phyloP scores from a whole-genome alignment of 2,797 vertebrate genomes.

The Paratrypauchen microcephalus region DNA sequence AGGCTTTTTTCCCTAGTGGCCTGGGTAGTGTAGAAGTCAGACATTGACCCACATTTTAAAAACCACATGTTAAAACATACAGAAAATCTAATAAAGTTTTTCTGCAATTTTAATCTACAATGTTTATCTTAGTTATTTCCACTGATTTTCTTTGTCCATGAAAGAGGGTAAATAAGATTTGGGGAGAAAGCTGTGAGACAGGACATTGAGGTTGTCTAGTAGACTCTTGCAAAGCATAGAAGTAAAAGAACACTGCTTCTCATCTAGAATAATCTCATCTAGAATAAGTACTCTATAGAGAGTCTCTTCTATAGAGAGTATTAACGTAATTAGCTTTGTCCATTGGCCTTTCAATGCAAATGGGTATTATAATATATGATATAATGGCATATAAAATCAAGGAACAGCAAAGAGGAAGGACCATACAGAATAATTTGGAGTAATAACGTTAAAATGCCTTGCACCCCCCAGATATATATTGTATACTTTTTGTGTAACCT shows the following conservation, averaged over 20 bases:
- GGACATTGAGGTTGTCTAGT: constrained; percentile 36
- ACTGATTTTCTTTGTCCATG: constrained; percentile 16
- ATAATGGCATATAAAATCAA: not conserved
- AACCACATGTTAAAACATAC: constrained; percentile 47
- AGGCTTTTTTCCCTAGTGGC: constrained; percentile 48
- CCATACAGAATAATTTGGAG: no score
- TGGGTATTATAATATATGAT: not conserved
- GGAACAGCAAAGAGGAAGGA: no score
- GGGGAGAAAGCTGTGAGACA: constrained; percentile 3
- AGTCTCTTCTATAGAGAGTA: not conserved
- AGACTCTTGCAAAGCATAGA: constrained; percentile 39
- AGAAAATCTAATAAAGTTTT: constrained; percentile 43
- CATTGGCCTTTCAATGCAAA: not conserved
- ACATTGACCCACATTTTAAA: constrained; percentile 66
- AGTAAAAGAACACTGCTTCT: not conserved
- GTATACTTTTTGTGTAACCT: no score
- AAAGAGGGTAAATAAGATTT: constrained; percentile 16
- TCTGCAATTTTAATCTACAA: constrained; percentile 14
- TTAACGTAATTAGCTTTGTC: not conserved
- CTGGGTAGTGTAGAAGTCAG: constrained; percentile 41
- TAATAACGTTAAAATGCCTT: not conserved
- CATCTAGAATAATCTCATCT: not conserved
- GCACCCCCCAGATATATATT: not conserved
- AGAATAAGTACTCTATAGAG: not conserved
- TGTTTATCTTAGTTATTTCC: constrained; percentile 13